phyloP scores from a whole-genome alignment of 2,797 vertebrate genomes.

The Sparus aurata region DNA sequence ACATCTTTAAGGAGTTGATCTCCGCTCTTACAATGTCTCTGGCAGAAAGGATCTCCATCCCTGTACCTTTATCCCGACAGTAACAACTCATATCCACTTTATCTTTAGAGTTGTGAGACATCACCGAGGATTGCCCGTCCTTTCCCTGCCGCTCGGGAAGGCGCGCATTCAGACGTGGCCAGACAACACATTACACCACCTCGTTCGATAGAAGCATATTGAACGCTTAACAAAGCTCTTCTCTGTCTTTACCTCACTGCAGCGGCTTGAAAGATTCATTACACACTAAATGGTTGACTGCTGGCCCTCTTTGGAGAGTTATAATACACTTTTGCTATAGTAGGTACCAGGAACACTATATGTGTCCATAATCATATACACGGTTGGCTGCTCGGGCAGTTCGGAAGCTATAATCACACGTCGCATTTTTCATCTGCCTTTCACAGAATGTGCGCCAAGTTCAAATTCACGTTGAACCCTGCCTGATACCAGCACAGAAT shows the following conservation, averaged over 20 bases:
- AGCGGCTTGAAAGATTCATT: conserved; percentile 4
- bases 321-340: not conserved
- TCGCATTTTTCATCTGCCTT: conserved; percentile 35
- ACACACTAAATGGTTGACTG: conserved; percentile 20
- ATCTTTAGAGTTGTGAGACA: no score
- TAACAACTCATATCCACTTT: no score
- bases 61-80: no score
- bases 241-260: conserved; percentile 10
- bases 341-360: not conserved
- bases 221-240: conserved; percentile 20
- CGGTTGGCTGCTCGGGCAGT: conserved; percentile 12
- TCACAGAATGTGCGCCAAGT: conserved; percentile 22
- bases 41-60: no score
- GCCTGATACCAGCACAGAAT: conserved; percentile 28
- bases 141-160: no score
- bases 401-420: conserved; percentile 35
- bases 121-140: no score
- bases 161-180: not conserved
- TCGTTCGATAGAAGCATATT: conserved; percentile 15
- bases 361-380: conserved; percentile 29
- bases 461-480: conserved; percentile 42
- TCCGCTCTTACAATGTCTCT: no score
- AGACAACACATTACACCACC: conserved; percentile 13
- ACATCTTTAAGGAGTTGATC: no score
- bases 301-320: not conserved